Evolutionary conservation across 2,888 invertebrate species (phyloP).

Genomic region (Nipponacmea schrenckii): DNA sequence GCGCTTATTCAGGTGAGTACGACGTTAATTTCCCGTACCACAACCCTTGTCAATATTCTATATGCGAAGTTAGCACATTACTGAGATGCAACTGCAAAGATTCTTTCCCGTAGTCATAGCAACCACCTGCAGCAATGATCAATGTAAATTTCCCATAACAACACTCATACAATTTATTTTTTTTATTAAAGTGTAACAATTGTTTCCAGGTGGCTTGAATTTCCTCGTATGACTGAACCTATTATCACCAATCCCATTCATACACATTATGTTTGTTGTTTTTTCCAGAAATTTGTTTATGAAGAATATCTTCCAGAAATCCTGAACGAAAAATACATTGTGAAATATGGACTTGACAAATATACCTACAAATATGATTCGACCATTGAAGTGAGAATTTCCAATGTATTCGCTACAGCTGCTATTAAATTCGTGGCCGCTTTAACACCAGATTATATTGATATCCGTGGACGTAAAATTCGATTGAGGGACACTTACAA

Average conservation of each 20-base stretch:
- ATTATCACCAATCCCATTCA: no score
- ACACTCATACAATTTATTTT: no score
- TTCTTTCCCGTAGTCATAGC: no score
- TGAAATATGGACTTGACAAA: background rate
- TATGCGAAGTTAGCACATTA: no score
- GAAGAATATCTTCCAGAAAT: background rate
- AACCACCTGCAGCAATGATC: no score
- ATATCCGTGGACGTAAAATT: background rate
- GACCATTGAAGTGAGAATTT: slow-evolving; percentile 9
- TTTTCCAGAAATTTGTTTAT: background rate
- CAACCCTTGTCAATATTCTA: no score
- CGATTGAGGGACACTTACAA: slow-evolving; percentile 14
- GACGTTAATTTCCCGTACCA: no score
- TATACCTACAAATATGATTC: background rate
- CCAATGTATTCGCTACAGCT: slow-evolving; percentile 22
- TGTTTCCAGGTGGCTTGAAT: no score
- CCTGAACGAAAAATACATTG: background rate
- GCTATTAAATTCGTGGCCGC: slow-evolving; percentile 25
- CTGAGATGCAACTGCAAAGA: no score
- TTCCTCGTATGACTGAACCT: no score
- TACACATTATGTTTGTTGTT: background rate
- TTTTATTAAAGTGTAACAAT: no score
- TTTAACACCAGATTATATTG: slow-evolving; percentile 15
- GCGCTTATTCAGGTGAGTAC: background rate
- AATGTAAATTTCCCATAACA: no score